Base-by-base conservation (phyloP, 53 echinoderm and acorn worm genomes). In the Echinometra lucunter region DNA sequence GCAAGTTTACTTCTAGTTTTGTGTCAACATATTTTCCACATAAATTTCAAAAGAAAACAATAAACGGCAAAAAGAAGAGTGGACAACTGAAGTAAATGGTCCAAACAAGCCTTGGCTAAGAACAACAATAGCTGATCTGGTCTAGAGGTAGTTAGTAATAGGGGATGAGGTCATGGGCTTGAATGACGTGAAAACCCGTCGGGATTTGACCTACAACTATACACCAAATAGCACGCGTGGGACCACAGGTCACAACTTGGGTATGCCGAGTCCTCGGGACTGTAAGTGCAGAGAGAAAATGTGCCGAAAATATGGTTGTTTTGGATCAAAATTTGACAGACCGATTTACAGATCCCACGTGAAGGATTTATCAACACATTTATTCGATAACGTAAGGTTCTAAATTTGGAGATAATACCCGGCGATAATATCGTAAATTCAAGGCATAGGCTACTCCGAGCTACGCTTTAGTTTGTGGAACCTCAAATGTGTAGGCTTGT, bases 221-320 rank as follows among this genome's bases (percentile, higher is more conserved):
- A 78, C 78, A 78, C 78, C 78, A 78, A 42, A 78, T 40, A 78
- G 78, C 78, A 78, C 78, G 19, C 78, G 78, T 78, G 78, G 78
- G 78, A 78, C 78, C 42, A 10, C 6, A 78, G 78, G 78, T 78
- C 78, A 78, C 42, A 42, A 42, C 78, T 78, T 78, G 38, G 78
- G 78, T 78, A 78, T 78, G 78, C 21, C 40, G 78, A 78, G 38
- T 42, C 78, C 78, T 78, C 38, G 38, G 42, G 78, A 42, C 42
- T 75, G 19, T 17, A 74, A 74, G 37, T 16, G 74, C 74, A 10
- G 74, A 37, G 74, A 37, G 7, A 63, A 74, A 17, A 74, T 38
- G 28, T 78, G 75, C 75, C 78, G 42, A 78, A 78, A 78, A 78
- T 78, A 78, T 38, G 42, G 38, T 78, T 78, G 42, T 78, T 78